Evolutionary conservation across 2,797 vertebrate species (phyloP).

Genomic region (Nannoperca australis): DNA sequence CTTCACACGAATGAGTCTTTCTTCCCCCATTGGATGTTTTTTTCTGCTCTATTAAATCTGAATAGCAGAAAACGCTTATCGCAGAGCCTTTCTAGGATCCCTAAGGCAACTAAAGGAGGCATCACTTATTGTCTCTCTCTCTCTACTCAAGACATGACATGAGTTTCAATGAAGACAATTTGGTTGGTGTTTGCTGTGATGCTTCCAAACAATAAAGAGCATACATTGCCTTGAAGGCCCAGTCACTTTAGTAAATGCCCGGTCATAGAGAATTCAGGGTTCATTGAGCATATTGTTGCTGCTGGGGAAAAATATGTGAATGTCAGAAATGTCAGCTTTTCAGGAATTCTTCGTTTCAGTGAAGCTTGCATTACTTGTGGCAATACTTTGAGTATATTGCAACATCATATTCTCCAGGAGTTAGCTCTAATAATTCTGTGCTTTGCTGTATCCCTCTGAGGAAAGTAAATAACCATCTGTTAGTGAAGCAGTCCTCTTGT

Average conservation of each 20-base stretch:
- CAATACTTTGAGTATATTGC: not conserved
- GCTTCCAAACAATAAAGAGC: constrained; percentile 62
- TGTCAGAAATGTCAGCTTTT: constrained; percentile 28
- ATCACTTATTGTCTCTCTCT: constrained; percentile 52
- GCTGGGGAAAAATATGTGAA: constrained; percentile 3
- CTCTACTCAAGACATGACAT: constrained; percentile 39
- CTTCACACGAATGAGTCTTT: constrained; percentile 63
- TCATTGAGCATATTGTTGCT: constrained; percentile 42
- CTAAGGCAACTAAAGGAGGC: constrained; percentile 53
- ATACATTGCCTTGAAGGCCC: constrained; percentile 40
- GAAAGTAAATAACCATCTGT: constrained; percentile 60
- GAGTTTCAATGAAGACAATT: constrained; percentile 59
- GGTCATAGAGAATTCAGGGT: constrained; percentile 39
- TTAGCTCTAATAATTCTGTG: constrained; percentile 14
- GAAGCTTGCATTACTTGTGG: not conserved
- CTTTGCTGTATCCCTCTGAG: constrained; percentile 35
- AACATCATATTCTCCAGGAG: not conserved
- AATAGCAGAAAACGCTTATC: constrained; percentile 60
- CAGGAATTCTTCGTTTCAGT: constrained; percentile 23
- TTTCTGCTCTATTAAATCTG: constrained; percentile 82
- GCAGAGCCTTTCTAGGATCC: constrained; percentile 43
- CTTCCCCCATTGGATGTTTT: constrained; percentile 62
- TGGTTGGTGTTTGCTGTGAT: constrained; percentile 36
- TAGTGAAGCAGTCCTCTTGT: constrained; percentile 40
- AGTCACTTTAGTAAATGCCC: constrained; percentile 43